phyloP scores from a whole-genome alignment of 2,888 invertebrate species.

The Tinea trinotella region DNA sequence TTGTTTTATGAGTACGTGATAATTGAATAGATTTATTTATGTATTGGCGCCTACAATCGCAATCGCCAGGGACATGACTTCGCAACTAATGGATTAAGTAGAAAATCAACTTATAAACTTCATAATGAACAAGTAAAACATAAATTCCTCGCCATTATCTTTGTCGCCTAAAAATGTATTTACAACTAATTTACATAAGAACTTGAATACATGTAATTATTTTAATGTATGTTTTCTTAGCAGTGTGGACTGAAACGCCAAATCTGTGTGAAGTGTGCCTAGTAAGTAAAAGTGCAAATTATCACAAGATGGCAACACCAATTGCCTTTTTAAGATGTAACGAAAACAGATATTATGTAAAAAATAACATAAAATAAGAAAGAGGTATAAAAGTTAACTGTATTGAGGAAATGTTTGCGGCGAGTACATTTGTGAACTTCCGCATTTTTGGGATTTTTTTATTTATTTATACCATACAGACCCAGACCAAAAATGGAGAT shows the following conservation, averaged over 20 bases:
- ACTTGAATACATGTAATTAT: background rate
- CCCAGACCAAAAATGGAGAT: too few relatives aligned
- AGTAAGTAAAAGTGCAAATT: background rate
- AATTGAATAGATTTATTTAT: too few relatives aligned
- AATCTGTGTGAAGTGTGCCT: background rate
- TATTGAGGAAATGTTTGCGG: background rate
- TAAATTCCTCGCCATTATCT: too few relatives aligned
- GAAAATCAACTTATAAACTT: too few relatives aligned
- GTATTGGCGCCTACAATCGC: too few relatives aligned
- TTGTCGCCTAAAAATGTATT: too few relatives aligned
- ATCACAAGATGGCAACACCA: background rate
- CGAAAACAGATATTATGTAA: background rate
- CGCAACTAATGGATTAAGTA: too few relatives aligned
- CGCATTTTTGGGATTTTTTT: background rate
- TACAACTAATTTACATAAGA: constrained; percentile 4
- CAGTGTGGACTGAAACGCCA: constrained; percentile 1
- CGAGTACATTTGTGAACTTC: background rate
- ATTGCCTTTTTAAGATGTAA: background rate
- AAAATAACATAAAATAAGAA: background rate
- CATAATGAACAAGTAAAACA: too few relatives aligned
- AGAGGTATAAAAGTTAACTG: background rate
- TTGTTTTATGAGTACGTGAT: too few relatives aligned
- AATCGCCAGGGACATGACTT: too few relatives aligned
- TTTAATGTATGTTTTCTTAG: background rate
- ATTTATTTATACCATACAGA: too few relatives aligned